Base-by-base conservation (phyloP, 2,888 invertebrate genomes). In the Clepsis dumicolana region DNA sequence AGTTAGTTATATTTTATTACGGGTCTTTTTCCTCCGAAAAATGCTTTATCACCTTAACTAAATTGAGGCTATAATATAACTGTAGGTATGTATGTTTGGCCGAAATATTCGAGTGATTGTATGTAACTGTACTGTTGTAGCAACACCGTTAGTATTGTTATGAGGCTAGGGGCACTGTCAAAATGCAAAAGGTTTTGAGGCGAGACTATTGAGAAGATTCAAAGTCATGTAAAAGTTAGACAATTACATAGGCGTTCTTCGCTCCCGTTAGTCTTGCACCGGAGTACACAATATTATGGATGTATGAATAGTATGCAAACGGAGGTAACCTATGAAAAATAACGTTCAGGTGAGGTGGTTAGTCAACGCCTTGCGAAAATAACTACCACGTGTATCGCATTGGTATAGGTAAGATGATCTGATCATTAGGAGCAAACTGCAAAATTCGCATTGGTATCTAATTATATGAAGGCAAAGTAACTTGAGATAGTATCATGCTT, bases 61-160 rank as follows among this genome's bases (percentile, higher is more conserved):
- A 54, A n/a, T 56, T 35, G 35, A 35, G 56, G 35, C 25, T 12
- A 18, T 35, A 59, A 65, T 50, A 3, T n/a, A n/a, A n/a, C n/a
- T n/a, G n/a, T n/a, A n/a, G n/a, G n/a, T n/a, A n/a, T n/a, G 60
- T 60, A 32, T 32, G 10, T 29, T 18, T 57, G 24, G n/a, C 38
- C 38, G 38, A 38, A 35, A 38, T 61, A 54, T 18, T 12, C 16
- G 21, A 44, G 21, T 52, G 25, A 41, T 35, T 10, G 10, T 53
- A 60, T n/a, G 14, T 53, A 65, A 60, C 53, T 60, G 60, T 65
- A 65, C 21, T 52, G 35, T 38, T 29, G 5, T 44, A 41, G 5
- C 41, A 24, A 38, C 50, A 18, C 24, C 32, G 54, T 18, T 54
- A 32, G 25, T 48, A 38, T 52, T 62, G 48, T 21, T n/a, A 25